phyloP scores from a whole-genome alignment of 2,888 invertebrate species.

The Ornithoptera alexandrae region DNA sequence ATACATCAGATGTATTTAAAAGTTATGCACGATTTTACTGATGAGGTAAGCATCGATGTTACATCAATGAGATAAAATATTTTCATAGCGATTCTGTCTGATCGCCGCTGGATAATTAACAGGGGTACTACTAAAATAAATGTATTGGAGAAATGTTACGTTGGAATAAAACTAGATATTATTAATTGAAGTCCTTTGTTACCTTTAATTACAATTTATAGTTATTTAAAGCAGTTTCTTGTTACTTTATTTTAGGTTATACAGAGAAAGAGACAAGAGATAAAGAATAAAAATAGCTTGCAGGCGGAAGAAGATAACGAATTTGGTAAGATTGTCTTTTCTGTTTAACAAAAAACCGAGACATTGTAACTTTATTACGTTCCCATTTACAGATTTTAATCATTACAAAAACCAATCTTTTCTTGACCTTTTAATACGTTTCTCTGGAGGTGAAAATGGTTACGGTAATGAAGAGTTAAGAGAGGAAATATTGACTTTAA shows the following conservation, averaged over 20 bases:
- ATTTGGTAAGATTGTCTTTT: slow-evolving; percentile 48
- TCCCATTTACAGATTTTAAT: slow-evolving; percentile 47
- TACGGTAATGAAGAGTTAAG: slow-evolving; percentile 76
- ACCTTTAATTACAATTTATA: too few species aligned
- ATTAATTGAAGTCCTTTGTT: too few species aligned
- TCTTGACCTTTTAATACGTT: slow-evolving; percentile 74
- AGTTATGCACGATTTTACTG: slow-evolving; percentile 80
- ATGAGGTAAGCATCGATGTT: slow-evolving; percentile 52
- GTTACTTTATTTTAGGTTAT: slow-evolving; percentile 55
- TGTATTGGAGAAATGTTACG: too few species aligned
- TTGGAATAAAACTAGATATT: too few species aligned
- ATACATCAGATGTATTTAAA: slow-evolving; percentile 73
- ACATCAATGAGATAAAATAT: neutral
- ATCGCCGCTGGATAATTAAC: neutral
- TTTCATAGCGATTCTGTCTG: neutral
- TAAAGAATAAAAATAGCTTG: slow-evolving; percentile 43
- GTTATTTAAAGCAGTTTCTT: neutral
- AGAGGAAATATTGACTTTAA: slow-evolving; percentile 80
- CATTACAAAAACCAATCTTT: slow-evolving; percentile 71
- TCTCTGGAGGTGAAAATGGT: slow-evolving; percentile 71
- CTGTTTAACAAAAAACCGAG: neutral
- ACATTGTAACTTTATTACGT: neutral
- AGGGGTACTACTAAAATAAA: too few species aligned
- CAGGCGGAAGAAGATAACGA: slow-evolving; percentile 50
- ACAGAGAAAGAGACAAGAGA: slow-evolving; percentile 50